phyloP scores from a whole-genome alignment of 1,140 invertebrate genomes.

The Cyclargus thomasi region DNA sequence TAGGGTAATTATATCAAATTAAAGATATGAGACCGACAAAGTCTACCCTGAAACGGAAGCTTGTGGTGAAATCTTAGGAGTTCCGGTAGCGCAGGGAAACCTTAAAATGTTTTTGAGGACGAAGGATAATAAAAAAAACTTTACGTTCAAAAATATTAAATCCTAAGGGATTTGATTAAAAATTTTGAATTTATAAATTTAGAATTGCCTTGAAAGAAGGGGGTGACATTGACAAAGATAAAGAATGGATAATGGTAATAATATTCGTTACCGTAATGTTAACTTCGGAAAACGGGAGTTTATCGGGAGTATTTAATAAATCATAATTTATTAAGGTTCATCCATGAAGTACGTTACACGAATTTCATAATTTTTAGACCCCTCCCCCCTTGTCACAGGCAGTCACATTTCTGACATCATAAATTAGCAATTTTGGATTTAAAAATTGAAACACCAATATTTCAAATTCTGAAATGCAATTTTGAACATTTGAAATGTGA shows the following conservation, averaged over 20 bases:
- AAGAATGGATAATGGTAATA: background rate
- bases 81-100: background rate
- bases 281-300: constrained; percentile 19
- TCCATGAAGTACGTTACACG: no score
- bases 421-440: no score
- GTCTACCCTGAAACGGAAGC: constrained; percentile 1
- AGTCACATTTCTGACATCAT: no score
- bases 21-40: background rate
- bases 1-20: background rate
- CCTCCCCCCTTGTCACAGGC: no score
- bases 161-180: background rate
- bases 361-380: no score
- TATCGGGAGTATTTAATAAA: background rate
- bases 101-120: background rate
- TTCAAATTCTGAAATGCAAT: no score
- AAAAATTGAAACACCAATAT: no score
- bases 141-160: background rate
- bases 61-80: constrained; percentile 4
- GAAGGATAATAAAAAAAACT: background rate
- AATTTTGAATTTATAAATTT: background rate
- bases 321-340: no score
- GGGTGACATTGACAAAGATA: background rate
- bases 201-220: background rate
- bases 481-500: no score
- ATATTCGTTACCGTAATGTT: constrained; percentile 9